Evolutionary conservation across 2,888 invertebrate genomes (phyloP), one percentile per base, ranked within the genome.

Genomic region (Dynastes hyllus): DNA sequence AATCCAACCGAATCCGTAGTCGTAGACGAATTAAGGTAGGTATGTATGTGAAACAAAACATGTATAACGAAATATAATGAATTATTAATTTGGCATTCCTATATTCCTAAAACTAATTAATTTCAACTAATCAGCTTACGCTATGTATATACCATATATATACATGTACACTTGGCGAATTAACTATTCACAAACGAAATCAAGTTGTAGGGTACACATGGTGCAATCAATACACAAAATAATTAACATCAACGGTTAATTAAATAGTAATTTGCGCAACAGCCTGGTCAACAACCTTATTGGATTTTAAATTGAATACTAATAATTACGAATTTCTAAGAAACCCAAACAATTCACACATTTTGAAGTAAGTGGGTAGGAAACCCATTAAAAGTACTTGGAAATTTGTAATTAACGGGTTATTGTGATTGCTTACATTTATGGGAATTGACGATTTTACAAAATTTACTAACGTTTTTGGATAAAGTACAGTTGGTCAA

Each of bases 231-330:
- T 58, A 71, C 32, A 37, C 37, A 32, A 73, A 40, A 61, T 73
- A 40, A 61, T 61, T 58, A 73, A 40, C 40, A 37, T 45, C 11
- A 58, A 73, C 61, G 40, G 40, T 22, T 73, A 73, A 61, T 73
- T 73, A 73, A 40, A 40, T 40, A 37, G 22, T 61, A 61, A 55
- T 61, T 58, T 16, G 22, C 61, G 16, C 27, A 40, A 40, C 71
- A 40, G 16, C 8, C 3, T 37, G 37, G 32, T 8, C 50, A 29
- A 45, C 27, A 58, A 58, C 40, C 27, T 61, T 22, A 58, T 61
- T 73, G 16, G 13, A 61, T 61, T 73, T 73, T 58, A 73, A 58
- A 73, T 61, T 45, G 13, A 73, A 40, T 22, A 11, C 37, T 45
- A 67, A 16, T 69, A 27, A 69, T 58, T 27, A 8, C 40, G 29